Evolutionary conservation across 2,888 invertebrate genomes (phyloP).

Genomic region (Scaptomyza parva): DNA sequence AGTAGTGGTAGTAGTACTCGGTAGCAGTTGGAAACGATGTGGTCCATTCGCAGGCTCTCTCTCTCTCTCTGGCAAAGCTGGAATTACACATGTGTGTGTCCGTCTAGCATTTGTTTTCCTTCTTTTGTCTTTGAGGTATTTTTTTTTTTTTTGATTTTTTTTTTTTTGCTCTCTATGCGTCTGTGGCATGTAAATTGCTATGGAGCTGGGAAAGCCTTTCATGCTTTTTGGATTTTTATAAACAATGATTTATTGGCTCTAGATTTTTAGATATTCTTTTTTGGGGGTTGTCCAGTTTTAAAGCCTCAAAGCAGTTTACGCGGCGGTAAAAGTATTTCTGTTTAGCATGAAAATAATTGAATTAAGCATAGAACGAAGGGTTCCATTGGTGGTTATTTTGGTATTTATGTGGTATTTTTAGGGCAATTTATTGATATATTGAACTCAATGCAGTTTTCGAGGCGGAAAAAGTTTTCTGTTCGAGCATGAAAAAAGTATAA

Average conservation of each 20-base stretch:
- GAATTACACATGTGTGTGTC: conserved; percentile 50
- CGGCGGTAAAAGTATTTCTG: conserved; percentile 8
- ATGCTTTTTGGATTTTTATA: conserved; percentile 75
- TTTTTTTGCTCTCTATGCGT: conserved; percentile 34
- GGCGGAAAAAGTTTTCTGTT: too few species aligned
- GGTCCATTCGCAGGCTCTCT: conserved; percentile 35
- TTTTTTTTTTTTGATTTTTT: conserved; percentile 5
- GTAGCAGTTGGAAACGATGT: conserved; percentile 28
- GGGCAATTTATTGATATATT: background rate
- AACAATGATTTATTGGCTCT: conserved; percentile 76
- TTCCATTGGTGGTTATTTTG: too few species aligned
- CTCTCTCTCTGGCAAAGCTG: conserved; percentile 40
- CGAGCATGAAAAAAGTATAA: too few species aligned
- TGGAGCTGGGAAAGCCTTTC: conserved; percentile 60
- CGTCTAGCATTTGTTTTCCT: conserved; percentile 39
- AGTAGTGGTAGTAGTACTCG: conserved; percentile 29
- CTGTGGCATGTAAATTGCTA: conserved; percentile 54
- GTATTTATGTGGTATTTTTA: background rate
- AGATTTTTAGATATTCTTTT: conserved; percentile 27
- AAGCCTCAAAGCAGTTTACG: conserved; percentile 28
- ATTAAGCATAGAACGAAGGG: conserved; percentile 12
- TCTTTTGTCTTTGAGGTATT: conserved; percentile 3
- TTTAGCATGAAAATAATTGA: conserved; percentile 11
- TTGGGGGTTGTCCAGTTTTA: conserved; percentile 23
- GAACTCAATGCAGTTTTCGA: too few species aligned